Evolutionary conservation across 2,888 invertebrate genomes (phyloP).

Genomic region (Salpingus planirostris): DNA sequence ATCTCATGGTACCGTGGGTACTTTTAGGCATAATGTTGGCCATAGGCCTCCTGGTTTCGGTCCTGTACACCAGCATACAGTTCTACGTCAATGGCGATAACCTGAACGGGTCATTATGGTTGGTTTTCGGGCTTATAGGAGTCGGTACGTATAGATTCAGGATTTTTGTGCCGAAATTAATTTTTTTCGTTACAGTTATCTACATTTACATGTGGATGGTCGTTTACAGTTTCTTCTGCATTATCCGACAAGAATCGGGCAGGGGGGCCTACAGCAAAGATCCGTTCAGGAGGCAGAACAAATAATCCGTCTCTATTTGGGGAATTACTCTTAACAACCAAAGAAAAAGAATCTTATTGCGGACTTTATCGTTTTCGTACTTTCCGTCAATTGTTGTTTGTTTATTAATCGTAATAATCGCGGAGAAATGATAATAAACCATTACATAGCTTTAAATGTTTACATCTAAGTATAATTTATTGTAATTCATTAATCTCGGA

Average conservation of each 20-base stretch:
- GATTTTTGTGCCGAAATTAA: slow-evolving; percentile 1
- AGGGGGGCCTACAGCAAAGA: slow-evolving; percentile 68
- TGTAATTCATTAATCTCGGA: too few species aligned
- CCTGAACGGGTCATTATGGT: slow-evolving; percentile 50
- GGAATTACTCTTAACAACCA: too few species aligned
- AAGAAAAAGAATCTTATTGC: too few species aligned
- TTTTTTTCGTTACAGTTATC: slow-evolving; percentile 50
- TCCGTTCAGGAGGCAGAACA: slow-evolving; percentile 48
- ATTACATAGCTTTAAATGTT: too few species aligned
- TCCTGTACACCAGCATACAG: slow-evolving; percentile 69
- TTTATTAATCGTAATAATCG: too few species aligned
- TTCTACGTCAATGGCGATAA: slow-evolving; percentile 55
- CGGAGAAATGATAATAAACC: too few species aligned
- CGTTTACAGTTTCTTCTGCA: slow-evolving; percentile 72
- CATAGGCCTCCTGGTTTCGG: slow-evolving; percentile 66
- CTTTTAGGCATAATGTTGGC: slow-evolving; percentile 71
- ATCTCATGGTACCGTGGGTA: slow-evolving; percentile 79
- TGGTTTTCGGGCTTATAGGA: slow-evolving; percentile 53
- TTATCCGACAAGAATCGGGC: slow-evolving; percentile 59
- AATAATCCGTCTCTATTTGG: slow-evolving; percentile 3
- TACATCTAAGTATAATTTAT: too few species aligned
- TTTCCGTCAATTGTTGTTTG: too few species aligned
- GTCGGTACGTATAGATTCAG: slow-evolving; percentile 45
- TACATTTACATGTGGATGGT: slow-evolving; percentile 77
- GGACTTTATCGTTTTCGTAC: too few species aligned